Evolutionary conservation across 1,140 invertebrate species (phyloP), one percentile per base, ranked within the genome.

Genomic region (Phortica variegata): DNA sequence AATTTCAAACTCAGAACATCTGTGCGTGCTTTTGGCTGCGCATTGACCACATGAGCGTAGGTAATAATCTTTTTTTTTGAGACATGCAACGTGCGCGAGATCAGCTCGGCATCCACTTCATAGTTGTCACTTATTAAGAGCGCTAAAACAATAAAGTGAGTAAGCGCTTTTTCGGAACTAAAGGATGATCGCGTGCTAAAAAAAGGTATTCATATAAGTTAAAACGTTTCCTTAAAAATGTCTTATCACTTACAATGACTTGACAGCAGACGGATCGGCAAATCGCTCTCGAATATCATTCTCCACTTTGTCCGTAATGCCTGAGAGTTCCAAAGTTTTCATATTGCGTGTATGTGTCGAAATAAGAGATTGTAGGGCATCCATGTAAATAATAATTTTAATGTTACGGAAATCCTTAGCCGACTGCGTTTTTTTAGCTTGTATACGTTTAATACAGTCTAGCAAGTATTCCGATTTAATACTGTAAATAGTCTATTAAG

Each of bases 301-400:
- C 38, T 75, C 72, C 5, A 75, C 55, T 29, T 73, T 75, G 36
- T 75, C 72, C 1, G 69, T 62, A 17, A 75, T 75, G 6, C 47
- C 17, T 0, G 72, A 75, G 0, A 75, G 46, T 33, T 73, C 65
- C 2, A 45, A 52, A 9, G 34, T 26, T 32, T 69, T 61, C 45
- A 75, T 47, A 48, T 61, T 61, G 0, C 65, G 51, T 12, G 52
- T 57, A 10, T 57, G 62, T 12, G 66, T 31, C 6, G 60, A 54
- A 19, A 75, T 62, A 2, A 75, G 54, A 10, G 65, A 55, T 19
- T 62, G 53, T 21, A 75, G 31, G 10, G 53, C 65, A 52, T 75
- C 72, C 65, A 75, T 68, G 13, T 73, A 75, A 8, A 75, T 59
- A n/a, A 75, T 68, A 3, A 73, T 31, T 19, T 75, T 75, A 2